These are phyloP conservation scores for Siniperca chuatsi DNA, from an alignment of 2,113 vertebrate genomes.

Conservation along the genomic window DNA sequence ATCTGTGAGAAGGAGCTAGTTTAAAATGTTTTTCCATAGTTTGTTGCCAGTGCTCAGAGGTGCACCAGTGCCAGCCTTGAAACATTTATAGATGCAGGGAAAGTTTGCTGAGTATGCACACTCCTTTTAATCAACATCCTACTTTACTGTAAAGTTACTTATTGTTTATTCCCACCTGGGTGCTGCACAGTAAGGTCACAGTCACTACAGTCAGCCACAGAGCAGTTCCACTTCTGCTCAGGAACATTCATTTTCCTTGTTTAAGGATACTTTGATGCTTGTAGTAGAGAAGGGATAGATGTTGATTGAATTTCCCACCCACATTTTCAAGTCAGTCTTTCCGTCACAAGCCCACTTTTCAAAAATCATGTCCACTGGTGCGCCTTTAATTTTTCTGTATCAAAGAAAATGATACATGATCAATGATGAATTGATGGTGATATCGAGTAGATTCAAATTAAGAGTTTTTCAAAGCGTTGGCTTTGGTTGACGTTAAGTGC, in stretches of 20 bases:
- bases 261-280: not conserved
- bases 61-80: conserved; percentile 43
- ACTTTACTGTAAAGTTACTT: conserved; percentile 9
- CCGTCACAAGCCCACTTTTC: not conserved
- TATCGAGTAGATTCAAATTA: not conserved
- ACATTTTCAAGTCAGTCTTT: not conserved
- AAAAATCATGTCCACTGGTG: not conserved
- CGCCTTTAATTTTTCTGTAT: not conserved
- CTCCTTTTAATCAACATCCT: conserved; percentile 27
- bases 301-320: not conserved
- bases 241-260: not conserved
- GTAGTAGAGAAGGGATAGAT: not conserved
- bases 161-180: conserved; percentile 2
- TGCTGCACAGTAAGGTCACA: conserved; percentile 8
- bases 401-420: no score
- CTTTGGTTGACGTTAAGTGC: not conserved
- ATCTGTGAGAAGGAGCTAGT: conserved; percentile 43
- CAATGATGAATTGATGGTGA: not conserved
- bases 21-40: conserved; percentile 39
- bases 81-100: conserved; percentile 40
- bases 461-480: no score
- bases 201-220: not conserved
- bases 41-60: conserved; percentile 47
- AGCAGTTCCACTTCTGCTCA: not conserved
- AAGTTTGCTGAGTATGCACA: conserved; percentile 35